Base-by-base conservation (phyloP, 64 coral and sea anemone genomes). In the Cladopsammia gracilis region DNA sequence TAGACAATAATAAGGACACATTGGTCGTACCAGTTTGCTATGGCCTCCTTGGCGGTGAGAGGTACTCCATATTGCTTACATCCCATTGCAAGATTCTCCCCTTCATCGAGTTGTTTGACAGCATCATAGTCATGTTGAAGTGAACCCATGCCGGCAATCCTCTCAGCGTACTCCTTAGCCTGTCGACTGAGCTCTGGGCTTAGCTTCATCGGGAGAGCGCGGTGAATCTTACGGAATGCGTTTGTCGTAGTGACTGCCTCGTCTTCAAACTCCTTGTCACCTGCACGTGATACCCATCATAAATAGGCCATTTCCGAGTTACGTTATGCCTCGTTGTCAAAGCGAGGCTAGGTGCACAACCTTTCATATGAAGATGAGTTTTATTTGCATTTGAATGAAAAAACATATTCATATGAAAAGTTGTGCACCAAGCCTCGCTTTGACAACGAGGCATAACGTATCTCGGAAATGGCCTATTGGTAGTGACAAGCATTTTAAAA, bases 201-300 rank as follows among this genome's bases (percentile, higher is more conserved):
- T 26, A 94, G 20, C 58, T 66, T 94, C 75, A 98, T 88, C 9
- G 82, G 42, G 3, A 93, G 73, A 3, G 88, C 88, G 6, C 82
- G 70, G 45, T 98, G 96, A 54, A 94, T 94, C 18, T 71, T 93
- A n/a, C 96, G 88, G 64, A 91, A 94, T 23, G 90, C 90, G 34
- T 98, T 98, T 61, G 90, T 85, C 16, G 88, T 81, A 3, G 15
- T 44, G 53, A 96, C 16, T 77, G 86, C 87, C 73, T 96, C 95
- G n/a, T 93, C 49, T 13, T 96, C 72, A 67, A 96, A 93, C 52
- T 82, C 25, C 10, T 72, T 46, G 10, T 84, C 87, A 49, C 61
- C 80, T 84, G 47, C 10, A 50, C 7, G 25, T 49, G 9, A 14
- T 2, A 64, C 42, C 20, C 22, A 42, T 34, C 34, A 34, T 34